phyloP scores from a whole-genome alignment of 2,888 invertebrate species.

The Apeira syringaria region DNA sequence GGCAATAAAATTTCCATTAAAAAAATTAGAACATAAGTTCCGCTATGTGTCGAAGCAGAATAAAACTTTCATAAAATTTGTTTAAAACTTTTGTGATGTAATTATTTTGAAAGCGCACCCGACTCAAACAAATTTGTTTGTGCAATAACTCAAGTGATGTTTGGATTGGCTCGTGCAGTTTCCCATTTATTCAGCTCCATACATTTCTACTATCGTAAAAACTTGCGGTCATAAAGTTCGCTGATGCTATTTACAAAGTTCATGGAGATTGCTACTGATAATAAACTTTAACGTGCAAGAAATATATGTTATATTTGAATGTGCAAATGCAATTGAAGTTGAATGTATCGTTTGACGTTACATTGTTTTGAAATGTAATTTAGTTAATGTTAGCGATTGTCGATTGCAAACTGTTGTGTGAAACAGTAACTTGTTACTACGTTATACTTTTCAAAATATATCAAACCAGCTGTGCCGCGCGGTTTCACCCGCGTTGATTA shows the following conservation, averaged over 20 bases:
- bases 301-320: slow-evolving; percentile 2
- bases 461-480: too few species aligned
- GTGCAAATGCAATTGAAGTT: neutral
- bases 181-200: slow-evolving; percentile 4
- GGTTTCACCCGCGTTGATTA: too few species aligned
- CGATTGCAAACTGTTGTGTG: too few species aligned
- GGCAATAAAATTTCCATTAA: too few species aligned
- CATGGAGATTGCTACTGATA: neutral
- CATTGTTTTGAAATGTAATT: slow-evolving; percentile 1
- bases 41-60: too few species aligned
- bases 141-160: neutral
- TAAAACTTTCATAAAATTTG: too few species aligned
- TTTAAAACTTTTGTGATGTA: too few species aligned
- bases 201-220: slow-evolving; percentile 4
- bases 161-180: neutral
- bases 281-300: neutral
- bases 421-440: too few species aligned
- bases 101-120: neutral
- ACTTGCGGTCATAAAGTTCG: slow-evolving; percentile 2
- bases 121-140: neutral
- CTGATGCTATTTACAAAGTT: neutral
- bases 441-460: too few species aligned
- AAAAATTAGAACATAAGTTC: too few species aligned
- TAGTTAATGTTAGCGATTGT: neutral
- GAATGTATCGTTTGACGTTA: neutral